A percentile compares a stretch with the other conserved stretches of the same genome.
These are phyloP conservation scores for Dromococcyx pavoninus DNA, from an alignment of 2,797 vertebrate genomes.

Conservation along the genomic window DNA sequence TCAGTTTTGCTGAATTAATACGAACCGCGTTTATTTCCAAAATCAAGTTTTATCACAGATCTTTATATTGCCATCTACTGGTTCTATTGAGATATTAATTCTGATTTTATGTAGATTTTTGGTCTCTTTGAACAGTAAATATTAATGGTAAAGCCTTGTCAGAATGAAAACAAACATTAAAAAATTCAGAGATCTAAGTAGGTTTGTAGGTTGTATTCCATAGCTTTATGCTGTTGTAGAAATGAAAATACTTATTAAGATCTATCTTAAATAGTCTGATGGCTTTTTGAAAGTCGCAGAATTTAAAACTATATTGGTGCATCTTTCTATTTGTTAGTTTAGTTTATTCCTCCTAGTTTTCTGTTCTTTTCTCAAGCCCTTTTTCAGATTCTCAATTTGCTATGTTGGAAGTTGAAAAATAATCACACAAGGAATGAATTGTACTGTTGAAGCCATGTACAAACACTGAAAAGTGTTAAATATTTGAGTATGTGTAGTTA, in stretches of 20 bases:
- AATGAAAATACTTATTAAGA: background rate
- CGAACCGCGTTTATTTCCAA: background rate
- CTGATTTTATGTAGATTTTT: background rate
- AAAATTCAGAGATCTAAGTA: background rate
- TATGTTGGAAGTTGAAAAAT: background rate
- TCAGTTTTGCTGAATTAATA: background rate
- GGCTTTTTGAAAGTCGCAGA: background rate
- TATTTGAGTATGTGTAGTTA: background rate
- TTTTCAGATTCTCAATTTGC: background rate
- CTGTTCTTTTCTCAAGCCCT: background rate
- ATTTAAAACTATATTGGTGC: background rate
- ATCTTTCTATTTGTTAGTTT: background rate
- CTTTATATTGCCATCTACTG: slow-evolving; percentile 56
- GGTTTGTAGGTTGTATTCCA: background rate
- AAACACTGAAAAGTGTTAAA: background rate
- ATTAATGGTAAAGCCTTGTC: background rate
- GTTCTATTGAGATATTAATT: background rate
- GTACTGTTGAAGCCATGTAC: background rate
- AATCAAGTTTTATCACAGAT: background rate
- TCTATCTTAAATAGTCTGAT: background rate
- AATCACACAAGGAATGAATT: background rate
- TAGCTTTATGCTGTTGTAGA: background rate
- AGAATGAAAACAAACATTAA: background rate
- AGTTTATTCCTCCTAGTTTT: background rate
- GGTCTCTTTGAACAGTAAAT: background rate